Conservation (phyloP, 2,113 vertebrate genomes). For the Strigops habroptila region DNA sequence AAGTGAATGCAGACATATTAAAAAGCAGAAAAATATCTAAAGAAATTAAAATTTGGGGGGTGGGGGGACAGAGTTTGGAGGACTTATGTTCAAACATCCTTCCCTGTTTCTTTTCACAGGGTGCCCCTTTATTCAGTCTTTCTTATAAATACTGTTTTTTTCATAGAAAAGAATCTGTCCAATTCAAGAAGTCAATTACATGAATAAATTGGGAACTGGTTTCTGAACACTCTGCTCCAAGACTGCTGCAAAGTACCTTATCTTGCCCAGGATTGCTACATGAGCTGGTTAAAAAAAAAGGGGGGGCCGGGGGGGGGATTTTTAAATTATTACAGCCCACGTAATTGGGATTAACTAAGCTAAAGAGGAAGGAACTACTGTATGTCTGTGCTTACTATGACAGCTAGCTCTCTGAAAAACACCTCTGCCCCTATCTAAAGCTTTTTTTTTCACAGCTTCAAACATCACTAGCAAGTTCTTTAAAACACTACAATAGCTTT, state of each 20-base stretch:
- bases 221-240: slow-evolving; percentile 67
- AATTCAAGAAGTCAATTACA: slow-evolving; percentile 61
- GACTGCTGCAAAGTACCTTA: slow-evolving; percentile 33
- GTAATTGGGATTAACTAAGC: slow-evolving; percentile 91
- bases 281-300: not conserved
- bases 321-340: slow-evolving; percentile 77
- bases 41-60: not conserved
- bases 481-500: slow-evolving; percentile 79
- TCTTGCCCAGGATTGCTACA: slow-evolving; percentile 49
- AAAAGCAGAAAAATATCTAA: not conserved
- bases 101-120: not conserved
- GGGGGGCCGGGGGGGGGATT: too few relatives aligned
- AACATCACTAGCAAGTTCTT: slow-evolving; percentile 77
- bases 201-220: slow-evolving; percentile 49
- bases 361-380: slow-evolving; percentile 82
- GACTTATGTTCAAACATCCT: not conserved
- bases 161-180: not conserved
- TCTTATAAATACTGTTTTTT: not conserved
- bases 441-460: slow-evolving; percentile 74
- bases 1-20: not conserved
- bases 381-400: slow-evolving; percentile 84
- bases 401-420: slow-evolving; percentile 78
- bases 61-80: not conserved
- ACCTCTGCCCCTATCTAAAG: slow-evolving; percentile 72
- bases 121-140: not conserved